Conservation (phyloP, 2,113 vertebrate genomes). For the Gymnorhina tibicen region DNA sequence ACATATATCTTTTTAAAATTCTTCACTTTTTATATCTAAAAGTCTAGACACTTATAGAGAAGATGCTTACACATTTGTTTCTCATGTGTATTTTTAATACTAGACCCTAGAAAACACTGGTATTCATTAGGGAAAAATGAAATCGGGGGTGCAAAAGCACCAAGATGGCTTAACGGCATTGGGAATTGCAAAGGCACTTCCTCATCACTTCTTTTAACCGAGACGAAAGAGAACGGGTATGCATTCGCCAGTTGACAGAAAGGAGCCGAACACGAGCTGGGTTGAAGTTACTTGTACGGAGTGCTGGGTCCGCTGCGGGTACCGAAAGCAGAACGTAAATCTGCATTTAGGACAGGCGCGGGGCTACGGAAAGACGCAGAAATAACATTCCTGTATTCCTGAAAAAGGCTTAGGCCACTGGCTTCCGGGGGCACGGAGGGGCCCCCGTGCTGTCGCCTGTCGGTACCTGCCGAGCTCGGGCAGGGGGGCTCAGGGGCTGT, state of each 20-base stretch:
- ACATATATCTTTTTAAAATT: neutral
- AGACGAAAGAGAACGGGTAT: neutral
- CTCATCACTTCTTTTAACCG: neutral
- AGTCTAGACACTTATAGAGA: neutral
- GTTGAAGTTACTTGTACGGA: neutral
- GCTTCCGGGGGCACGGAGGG: neutral
- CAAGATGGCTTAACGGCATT: neutral
- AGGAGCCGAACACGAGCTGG: neutral
- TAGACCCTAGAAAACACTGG: neutral
- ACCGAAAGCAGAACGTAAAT: neutral
- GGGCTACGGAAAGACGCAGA: neutral
- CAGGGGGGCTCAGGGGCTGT: fast-evolving
- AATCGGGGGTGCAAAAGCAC: neutral
- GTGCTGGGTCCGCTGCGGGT: neutral
- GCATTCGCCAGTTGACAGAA: neutral
- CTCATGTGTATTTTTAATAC: neutral
- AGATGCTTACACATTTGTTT: neutral
- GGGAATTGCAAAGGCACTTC: neutral
- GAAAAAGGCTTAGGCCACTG: neutral
- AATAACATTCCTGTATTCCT: fast-evolving
- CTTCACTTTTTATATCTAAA: neutral
- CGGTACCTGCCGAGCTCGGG: neutral
- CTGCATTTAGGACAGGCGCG: neutral
- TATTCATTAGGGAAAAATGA: neutral
- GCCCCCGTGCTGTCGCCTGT: neutral